Evolutionary conservation across 2,797 vertebrate genomes (phyloP), one percentile per base, ranked within the genome.

Genomic region (Microchirus variegatus): DNA sequence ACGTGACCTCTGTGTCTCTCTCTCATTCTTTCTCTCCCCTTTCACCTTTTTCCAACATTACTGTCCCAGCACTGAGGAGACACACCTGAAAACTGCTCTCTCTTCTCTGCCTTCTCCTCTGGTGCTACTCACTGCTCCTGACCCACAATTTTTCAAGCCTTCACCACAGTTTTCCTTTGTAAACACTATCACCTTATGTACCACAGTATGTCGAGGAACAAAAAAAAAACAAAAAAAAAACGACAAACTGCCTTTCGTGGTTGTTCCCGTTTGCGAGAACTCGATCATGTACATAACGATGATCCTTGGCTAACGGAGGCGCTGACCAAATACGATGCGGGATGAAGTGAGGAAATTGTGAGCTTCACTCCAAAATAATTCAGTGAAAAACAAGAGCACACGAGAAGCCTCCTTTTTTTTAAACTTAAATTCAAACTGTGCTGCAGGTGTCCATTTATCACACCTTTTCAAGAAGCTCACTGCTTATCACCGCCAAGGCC

Each of bases 401-500:
- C 62, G 42, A 60, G 67, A 80, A 75, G 70, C 77, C 75, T 80
- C 64, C 22, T 65, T 2, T 60, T 58, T 47, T 2, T 60, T 58
- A 44, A 49, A 46, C 45, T 22, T 46, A 51, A 64, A 52, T 40
- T 52, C 58, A 50, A 55, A 81, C 77, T 52, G 69, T 70, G 69
- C 59, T 66, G 65, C 66, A 80, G 36, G 75, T 77, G 81, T 67
- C 67, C 58, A 26, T 60, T 72, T 65, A 44, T 16, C 67, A 74
- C 71, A 77, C 74, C 63, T 67, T 37, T 22, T 31, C 31, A 72
- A 60, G 74, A 77, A 84, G 67, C 78, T 84, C 86, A 80, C 80
- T 79, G 77, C 82, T 88, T 50, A 75, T 77, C 83, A 83, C 83
- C 81, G 71, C 82, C 87, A 83, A 81, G 77, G 81, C 85, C 72